These are phyloP conservation scores for Aspidapion aeneum DNA, from an alignment of 2,888 invertebrate genomes.

Conservation along the genomic window DNA sequence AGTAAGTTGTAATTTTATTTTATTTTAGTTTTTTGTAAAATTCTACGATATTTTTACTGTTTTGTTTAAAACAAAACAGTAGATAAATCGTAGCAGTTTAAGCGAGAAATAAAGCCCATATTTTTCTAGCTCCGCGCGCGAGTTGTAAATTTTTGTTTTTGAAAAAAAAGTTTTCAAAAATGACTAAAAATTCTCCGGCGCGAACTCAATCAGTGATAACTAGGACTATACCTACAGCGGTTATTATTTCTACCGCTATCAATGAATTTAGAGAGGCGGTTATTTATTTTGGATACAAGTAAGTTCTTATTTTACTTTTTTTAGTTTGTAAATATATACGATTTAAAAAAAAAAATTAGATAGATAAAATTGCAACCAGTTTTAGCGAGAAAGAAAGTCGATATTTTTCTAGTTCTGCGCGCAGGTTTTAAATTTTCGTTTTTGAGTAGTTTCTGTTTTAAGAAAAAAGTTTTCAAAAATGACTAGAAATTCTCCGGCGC, in stretches of 20 bases:
- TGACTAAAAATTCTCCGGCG: conserved; percentile 32
- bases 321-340: not conserved
- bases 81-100: not conserved
- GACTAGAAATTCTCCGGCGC: conserved; percentile 31
- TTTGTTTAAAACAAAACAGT: not conserved
- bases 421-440: not conserved
- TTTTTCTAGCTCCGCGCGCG: not conserved
- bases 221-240: conserved; percentile 47
- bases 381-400: not conserved
- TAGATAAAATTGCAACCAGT: conserved; percentile 35
- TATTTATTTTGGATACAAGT: conserved; percentile 53
- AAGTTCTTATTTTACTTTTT: conserved; percentile 30
- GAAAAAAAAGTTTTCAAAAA: conserved; percentile 11
- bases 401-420: not conserved
- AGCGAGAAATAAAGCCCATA: not conserved
- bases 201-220: conserved; percentile 39
- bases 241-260: conserved; percentile 52
- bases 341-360: not conserved
- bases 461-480: conserved; percentile 29
- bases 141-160: not conserved
- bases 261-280: conserved; percentile 50
- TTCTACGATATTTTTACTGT: not conserved
- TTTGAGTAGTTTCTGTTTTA: conserved; percentile 41
- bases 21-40: not conserved
- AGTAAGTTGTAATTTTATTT: conserved; percentile 42